Conservation (phyloP, 2,888 invertebrate genomes). For the Cheilosia vernalis region DNA sequence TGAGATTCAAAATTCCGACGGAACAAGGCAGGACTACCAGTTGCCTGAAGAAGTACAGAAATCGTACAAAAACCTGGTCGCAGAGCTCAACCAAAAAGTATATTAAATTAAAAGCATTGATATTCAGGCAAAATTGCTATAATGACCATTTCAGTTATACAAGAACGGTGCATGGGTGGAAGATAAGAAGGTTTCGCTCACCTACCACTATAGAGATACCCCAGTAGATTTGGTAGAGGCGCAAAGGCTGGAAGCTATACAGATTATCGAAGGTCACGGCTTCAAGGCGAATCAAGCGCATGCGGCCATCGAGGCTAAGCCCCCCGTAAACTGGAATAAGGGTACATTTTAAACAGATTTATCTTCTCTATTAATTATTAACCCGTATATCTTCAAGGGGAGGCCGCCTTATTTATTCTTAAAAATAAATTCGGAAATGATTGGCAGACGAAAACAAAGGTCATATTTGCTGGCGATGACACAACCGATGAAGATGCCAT, state of each 20-base stretch:
- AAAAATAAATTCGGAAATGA: conserved; percentile 89
- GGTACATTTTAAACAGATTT: conserved; percentile 80
- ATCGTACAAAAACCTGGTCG: conserved; percentile 86
- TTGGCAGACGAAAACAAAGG: conserved; percentile 88
- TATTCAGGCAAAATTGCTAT: neutral
- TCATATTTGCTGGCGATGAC: conserved; percentile 95
- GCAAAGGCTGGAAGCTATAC: conserved; percentile 85
- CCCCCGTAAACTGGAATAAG: conserved; percentile 91
- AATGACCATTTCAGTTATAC: conserved; percentile 55
- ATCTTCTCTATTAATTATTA: neutral
- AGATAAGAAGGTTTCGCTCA: conserved; percentile 88
- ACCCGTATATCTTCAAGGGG: conserved; percentile 79
- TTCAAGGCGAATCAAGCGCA: conserved; percentile 88
- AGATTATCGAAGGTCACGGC: conserved; percentile 86
- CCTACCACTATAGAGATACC: conserved; percentile 89
- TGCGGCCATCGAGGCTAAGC: conserved; percentile 90
- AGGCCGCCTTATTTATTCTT: conserved; percentile 89
- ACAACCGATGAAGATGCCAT: conserved; percentile 95
- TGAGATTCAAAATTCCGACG: conserved; percentile 89
- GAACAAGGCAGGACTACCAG: conserved; percentile 88
- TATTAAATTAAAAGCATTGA: neutral
- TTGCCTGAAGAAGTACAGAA: conserved; percentile 87
- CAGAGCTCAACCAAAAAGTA: conserved; percentile 86
- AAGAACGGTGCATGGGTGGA: conserved; percentile 90
- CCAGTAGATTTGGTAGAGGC: conserved; percentile 85